Evolutionary conservation across 1,140 invertebrate species (phyloP), one percentile per base, ranked within the genome.

Genomic region (Lineus longissimus): DNA sequence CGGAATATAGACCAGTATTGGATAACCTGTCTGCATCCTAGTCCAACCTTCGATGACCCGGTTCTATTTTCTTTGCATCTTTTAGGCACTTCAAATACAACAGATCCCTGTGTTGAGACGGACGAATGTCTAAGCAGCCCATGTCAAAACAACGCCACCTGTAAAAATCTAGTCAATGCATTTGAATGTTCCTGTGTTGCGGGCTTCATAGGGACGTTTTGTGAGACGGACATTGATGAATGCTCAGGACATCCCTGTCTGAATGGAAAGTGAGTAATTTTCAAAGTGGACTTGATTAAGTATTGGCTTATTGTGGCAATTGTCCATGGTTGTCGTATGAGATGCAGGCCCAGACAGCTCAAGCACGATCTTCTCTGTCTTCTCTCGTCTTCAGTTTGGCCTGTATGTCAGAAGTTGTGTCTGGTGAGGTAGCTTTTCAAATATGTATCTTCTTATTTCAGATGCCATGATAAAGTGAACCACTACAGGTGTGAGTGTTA

Each of bases 211-310:
- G 66, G 66, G 23, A 55, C 36, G 13, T 40, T 43, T 55, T 67
- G 66, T 59, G 59, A 67, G 6, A 33, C 59, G 92, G 19, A 61
- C 15, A 55, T 55, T 13, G 27, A 61, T 31, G 19, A 56, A 7
- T 61, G 60, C 30, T 2, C 19, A 17, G 11, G 13, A 13, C 6
- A 27, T 11, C 58, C 58, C 2, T 59, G 58, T 59, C 2, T 23
- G 29, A 57, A 57, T 30, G 55, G 58, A 22, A 31, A 19, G 36
- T n/a, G 17, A 36, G 33, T 36, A 36, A 7, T 36, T 36, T n/a
- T n/a, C n/a, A n/a, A n/a, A n/a, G n/a, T n/a, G n/a, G n/a, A n/a
- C n/a, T n/a, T n/a, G n/a, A n/a, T n/a, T n/a, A n/a, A n/a, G n/a
- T n/a, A n/a, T n/a, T n/a, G n/a, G n/a, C n/a, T n/a, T n/a, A n/a